These are phyloP conservation scores for Rousettus leschenaultii DNA, from an alignment of 2,113 vertebrate genomes.

Conservation along the genomic window DNA sequence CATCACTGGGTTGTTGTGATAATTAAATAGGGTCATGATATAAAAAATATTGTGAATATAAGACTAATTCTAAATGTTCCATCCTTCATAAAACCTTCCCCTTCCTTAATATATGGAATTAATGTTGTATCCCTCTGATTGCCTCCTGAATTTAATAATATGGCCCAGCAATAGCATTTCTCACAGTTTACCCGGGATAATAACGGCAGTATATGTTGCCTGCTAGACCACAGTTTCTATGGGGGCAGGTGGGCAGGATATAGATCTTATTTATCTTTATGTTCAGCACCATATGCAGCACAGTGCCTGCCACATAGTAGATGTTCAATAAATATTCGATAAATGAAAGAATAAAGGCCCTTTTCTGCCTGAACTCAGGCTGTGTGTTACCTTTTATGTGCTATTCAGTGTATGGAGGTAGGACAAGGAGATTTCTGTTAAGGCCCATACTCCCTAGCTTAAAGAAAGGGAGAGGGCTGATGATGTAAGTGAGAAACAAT, in stretches of 20 bases:
- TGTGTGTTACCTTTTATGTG: not conserved
- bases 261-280: not conserved
- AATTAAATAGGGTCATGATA: not conserved
- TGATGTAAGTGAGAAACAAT: not conserved
- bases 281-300: fast-evolving
- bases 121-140: not conserved
- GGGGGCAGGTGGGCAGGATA: too few relatives aligned
- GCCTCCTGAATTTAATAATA: not conserved
- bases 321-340: not conserved
- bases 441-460: not conserved
- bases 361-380: not conserved
- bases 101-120: not conserved
- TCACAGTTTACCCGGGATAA: too few relatives aligned
- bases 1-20: not conserved
- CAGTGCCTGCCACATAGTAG: not conserved
- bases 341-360: not conserved
- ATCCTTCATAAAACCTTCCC: not conserved
- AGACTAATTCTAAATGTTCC: not conserved
- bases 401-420: not conserved
- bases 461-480: not conserved
- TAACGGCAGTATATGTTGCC: not conserved
- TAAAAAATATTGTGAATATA: not conserved
- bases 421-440: not conserved
- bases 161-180: not conserved
- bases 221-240: not conserved